Conservation (phyloP, 2,888 invertebrate genomes). For the Nephrotoma appendiculata region DNA sequence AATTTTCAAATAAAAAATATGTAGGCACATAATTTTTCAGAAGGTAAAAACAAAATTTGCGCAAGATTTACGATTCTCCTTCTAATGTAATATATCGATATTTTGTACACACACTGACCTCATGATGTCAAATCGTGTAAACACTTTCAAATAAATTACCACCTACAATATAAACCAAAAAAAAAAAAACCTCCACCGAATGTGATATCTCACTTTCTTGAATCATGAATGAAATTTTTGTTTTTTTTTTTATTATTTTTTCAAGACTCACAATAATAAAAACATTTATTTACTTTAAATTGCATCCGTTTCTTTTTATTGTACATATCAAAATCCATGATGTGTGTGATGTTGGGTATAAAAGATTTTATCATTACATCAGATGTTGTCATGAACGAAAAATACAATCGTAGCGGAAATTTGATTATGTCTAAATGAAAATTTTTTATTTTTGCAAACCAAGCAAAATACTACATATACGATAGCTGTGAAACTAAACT, state of each 20-base stretch:
- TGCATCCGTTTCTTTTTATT: background rate
- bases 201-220: background rate
- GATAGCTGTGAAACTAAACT: background rate
- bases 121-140: background rate
- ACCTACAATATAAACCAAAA: background rate
- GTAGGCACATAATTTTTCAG: too few relatives aligned
- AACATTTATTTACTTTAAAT: background rate
- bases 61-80: background rate
- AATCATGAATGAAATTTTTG: background rate
- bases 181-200: background rate
- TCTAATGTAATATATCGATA: background rate
- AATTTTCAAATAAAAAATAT: too few relatives aligned
- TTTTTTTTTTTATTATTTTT: background rate
- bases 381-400: background rate
- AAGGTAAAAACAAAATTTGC: background rate
- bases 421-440: background rate
- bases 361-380: background rate
- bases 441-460: background rate
- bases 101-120: background rate
- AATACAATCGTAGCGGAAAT: background rate
- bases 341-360: background rate
- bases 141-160: background rate
- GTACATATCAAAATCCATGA: background rate
- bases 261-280: background rate
- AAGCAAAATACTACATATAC: background rate